Evolutionary conservation across 2,113 vertebrate genomes (phyloP).

Genomic region (Galemys pyrenaicus): DNA sequence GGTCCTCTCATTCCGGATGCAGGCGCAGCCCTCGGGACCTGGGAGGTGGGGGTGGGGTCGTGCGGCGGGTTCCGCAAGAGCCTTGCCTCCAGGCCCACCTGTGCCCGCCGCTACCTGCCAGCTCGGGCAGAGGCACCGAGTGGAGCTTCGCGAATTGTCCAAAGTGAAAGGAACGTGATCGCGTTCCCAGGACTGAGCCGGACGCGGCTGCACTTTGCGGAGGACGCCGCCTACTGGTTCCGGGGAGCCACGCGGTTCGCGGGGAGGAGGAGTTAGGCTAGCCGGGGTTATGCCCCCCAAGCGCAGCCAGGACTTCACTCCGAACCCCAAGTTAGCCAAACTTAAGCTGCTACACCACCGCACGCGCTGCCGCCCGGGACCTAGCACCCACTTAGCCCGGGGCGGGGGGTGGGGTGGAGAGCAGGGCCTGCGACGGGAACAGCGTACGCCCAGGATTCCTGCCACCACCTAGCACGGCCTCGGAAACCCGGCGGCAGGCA

Average conservation of each 20-base stretch:
- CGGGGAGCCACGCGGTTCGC: neutral
- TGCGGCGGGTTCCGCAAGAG: neutral
- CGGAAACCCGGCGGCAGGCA: neutral
- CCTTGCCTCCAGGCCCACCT: neutral
- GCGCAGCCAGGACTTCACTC: neutral
- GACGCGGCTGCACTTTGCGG: neutral
- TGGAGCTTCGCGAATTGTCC: neutral
- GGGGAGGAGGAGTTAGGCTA: neutral
- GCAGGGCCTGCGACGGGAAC: neutral
- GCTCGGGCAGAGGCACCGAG: neutral
- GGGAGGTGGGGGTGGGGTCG: neutral
- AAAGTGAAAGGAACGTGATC: slow-evolving; percentile 60
- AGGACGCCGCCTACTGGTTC: slow-evolving; percentile 78
- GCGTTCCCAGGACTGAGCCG: neutral
- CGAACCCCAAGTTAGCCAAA: neutral
- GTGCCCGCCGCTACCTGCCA: neutral
- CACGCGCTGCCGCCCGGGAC: neutral
- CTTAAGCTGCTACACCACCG: neutral
- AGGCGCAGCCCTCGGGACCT: neutral
- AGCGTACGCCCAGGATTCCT: neutral
- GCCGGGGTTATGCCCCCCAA: neutral
- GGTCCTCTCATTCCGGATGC: neutral
- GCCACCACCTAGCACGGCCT: neutral
- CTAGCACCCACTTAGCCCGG: neutral
- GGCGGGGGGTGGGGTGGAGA: neutral